These are phyloP conservation scores for Nylanderia fulva DNA, from an alignment of 1,140 invertebrate genomes.

Conservation along the genomic window DNA sequence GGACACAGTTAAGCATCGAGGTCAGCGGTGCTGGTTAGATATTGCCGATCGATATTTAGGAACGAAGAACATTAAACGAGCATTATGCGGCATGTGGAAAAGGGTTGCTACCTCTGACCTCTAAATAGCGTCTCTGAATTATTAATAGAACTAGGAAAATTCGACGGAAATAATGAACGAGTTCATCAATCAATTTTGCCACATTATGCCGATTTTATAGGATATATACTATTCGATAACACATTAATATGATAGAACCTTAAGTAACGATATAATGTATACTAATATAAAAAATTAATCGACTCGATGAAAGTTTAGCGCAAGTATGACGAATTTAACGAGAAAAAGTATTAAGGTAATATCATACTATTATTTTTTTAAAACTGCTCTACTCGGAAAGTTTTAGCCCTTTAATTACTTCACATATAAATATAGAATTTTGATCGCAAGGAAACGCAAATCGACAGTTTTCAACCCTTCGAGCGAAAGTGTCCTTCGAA, in stretches of 20 bases:
- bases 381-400: background rate
- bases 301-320: background rate
- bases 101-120: constrained; percentile 16
- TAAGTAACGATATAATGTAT: background rate
- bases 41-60: constrained; percentile 58
- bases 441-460: background rate
- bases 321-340: background rate
- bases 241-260: constrained; percentile 1
- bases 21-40: constrained; percentile 55
- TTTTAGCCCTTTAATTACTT: background rate
- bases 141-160: background rate
- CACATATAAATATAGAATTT: background rate
- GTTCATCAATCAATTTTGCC: background rate
- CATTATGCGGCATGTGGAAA: constrained; percentile 28
- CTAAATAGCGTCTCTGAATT: constrained; percentile 26
- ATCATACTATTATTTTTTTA: constrained; percentile 1
- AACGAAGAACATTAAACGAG: constrained; percentile 45
- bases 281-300: background rate
- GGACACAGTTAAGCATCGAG: constrained; percentile 65
- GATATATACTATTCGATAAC: background rate
- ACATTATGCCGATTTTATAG: background rate
- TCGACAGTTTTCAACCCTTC: background rate
- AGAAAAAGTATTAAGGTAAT: background rate
- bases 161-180: constrained; percentile 7
- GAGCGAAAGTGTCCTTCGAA: constrained; percentile 19